Evolutionary conservation across 1,140 invertebrate species (phyloP), one percentile per base, ranked within the genome.

Genomic region (Eriocheir sinensis): DNA sequence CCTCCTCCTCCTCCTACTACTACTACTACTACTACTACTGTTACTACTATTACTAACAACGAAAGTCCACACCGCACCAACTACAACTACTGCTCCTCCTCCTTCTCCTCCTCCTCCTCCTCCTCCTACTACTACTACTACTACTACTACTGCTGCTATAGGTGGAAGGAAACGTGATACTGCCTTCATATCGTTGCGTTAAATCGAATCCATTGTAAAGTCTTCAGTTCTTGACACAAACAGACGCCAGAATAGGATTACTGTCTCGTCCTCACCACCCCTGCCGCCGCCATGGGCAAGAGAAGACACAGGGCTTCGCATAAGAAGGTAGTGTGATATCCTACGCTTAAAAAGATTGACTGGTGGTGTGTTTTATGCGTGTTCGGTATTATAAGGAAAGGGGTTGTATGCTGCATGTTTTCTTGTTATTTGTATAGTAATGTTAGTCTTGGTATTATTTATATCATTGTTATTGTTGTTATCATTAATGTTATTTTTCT

Each of bases 11-110:
- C 44, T 8, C 4, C 21, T 3, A n/a, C 17, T 72, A 72, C 60
- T 72, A n/a, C 60, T 72, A 72, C 60, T 72, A 72, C 60, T 72
- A 72, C 60, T 72, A n/a, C 60, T 72, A 72, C 60, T 72, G n/a
- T n/a, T 72, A 72, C 60, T 72, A n/a, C 60, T 72, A 72, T n/a
- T 72, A 72, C 60, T 72, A 60, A 15, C 44, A 15, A 15, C 4
- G 48, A 9, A 53, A 53, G n/a, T n/a, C 21, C 48, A 53, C 12
- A 9, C 48, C 48, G 12, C 8, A 21, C n/a, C n/a, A n/a, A n/a
- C n/a, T n/a, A n/a, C n/a, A n/a, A n/a, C n/a, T n/a, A n/a, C n/a
- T n/a, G n/a, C n/a, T n/a, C n/a, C n/a, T n/a, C n/a, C n/a, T n/a
- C n/a, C n/a, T 72, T 2, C 8, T 72, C 27, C n/a, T 8, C 44